Evolutionary conservation across 1,140 invertebrate species (phyloP).

Genomic region (Neelides sp.): DNA sequence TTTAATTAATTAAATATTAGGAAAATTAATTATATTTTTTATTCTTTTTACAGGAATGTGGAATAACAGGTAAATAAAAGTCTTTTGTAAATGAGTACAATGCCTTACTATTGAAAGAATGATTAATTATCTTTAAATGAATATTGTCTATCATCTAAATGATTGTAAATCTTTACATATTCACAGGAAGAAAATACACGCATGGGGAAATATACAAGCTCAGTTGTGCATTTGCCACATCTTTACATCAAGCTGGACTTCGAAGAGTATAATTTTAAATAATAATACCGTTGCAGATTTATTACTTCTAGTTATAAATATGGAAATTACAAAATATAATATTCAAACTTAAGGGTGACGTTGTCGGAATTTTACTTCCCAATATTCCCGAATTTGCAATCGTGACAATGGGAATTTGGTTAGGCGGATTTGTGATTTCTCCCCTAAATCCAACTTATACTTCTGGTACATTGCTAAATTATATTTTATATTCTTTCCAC

Average conservation of each 20-base stretch:
- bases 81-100: neutral
- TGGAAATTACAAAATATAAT: no score
- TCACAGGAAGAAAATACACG: constrained; percentile 19
- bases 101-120: neutral
- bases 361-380: constrained; percentile 14
- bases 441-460: constrained; percentile 11
- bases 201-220: constrained; percentile 14
- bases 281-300: no score
- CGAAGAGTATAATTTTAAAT: no score
- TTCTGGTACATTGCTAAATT: no score
- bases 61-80: neutral
- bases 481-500: no score
- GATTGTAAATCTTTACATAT: no score
- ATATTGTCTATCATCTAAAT: neutral
- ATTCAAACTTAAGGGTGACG: no score
- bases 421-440: constrained; percentile 8
- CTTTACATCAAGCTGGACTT: constrained; percentile 18
- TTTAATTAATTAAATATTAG: neutral
- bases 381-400: constrained; percentile 20
- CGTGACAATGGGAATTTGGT: constrained; percentile 5
- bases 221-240: constrained; percentile 20
- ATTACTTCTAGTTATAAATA: no score
- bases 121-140: neutral
- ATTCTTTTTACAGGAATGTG: constrained; percentile 16
- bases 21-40: neutral